Evolutionary conservation across 1,140 invertebrate species (phyloP), one percentile per base, ranked within the genome.

Genomic region (Brachionus manjavacas): DNA sequence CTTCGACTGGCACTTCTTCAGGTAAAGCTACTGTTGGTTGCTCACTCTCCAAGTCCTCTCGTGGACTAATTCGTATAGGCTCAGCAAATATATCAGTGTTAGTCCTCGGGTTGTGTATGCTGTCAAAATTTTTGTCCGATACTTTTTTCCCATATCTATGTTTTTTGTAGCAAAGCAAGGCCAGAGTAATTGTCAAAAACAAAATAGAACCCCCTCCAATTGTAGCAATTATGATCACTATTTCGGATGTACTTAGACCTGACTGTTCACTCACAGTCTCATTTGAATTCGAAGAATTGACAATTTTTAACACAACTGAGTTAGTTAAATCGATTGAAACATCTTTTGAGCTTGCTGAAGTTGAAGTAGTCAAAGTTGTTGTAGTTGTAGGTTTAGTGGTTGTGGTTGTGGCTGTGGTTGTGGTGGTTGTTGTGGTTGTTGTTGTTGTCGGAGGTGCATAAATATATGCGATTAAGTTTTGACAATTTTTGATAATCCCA

Each of bases 151-250:
- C 74, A 55, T 80, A 80, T 52, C 78, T 14, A 8, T 8, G 12
- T 52, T 64, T 55, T 12, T 28, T 80, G 16, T 80, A 80, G 35
- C 78, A 80, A 23, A 80, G 49, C n/a, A 80, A 28, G 25, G 25
- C 23, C 14, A 80, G n/a, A 25, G 55, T 31, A 23, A 80, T 52
- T 3, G 25, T 9, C 20, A 80, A 25, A 64, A 28, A 80, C 7
- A 80, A 11, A 23, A 80, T 16, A 16, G 31, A 7, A 28, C 28
- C 16, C 9, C 78, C 78, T 23, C 28, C 78, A 9, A 41, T 80
- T 0, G 78, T 8, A 1, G 78, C 78, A n/a, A 80, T 80, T 49
- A 80, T 80, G 43, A 80, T 80, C 20, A 23, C 78, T 11, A 80
- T 64, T 20, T 80, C 49, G 6, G 43, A n/a, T 20, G 23, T 64